A percentile compares a stretch with the other conserved stretches of the same genome.
Conservation (phyloP, 92 coral and sea anemone species). For the Epizoanthus stellaris region DNA sequence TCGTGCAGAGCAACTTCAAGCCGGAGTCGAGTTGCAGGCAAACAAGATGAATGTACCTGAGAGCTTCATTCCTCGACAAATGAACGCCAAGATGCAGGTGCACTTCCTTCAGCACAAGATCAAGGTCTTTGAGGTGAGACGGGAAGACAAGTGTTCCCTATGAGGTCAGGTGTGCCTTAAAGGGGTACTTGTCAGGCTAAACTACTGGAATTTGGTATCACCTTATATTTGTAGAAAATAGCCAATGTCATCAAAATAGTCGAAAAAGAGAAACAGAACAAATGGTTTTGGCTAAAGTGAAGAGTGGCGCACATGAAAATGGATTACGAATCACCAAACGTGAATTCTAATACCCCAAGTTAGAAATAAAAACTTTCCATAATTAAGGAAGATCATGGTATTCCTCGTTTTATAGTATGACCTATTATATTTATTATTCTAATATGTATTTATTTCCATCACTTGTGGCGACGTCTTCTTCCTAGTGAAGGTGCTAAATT, state of each 20-base stretch:
- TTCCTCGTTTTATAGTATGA: too few relatives aligned
- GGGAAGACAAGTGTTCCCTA: neutral
- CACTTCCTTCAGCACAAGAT: constrained; percentile 67
- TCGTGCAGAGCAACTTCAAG: constrained; percentile 66
- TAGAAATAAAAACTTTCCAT: too few relatives aligned
- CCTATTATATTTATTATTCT: too few relatives aligned
- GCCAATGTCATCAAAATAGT: neutral
- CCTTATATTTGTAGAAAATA: neutral
- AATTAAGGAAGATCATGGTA: too few relatives aligned
- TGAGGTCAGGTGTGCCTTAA: neutral
- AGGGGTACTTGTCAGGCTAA: neutral
- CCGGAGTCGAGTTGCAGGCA: constrained; percentile 74
- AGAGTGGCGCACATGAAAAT: too few relatives aligned
- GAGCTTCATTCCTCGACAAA: constrained; percentile 81
- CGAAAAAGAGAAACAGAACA: neutral
- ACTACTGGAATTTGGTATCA: neutral
- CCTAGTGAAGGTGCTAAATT: too few relatives aligned
- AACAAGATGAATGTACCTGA: constrained; percentile 84
- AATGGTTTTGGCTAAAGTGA: neutral
- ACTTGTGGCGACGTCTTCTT: too few relatives aligned
- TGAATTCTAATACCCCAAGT: too few relatives aligned
- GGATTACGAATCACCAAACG: too few relatives aligned
- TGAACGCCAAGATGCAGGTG: constrained; percentile 67
- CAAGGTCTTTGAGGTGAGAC: constrained; percentile 75
- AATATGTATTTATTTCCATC: too few relatives aligned